A percentile compares a stretch with the other conserved stretches of the same genome.
Conservation (phyloP, 2,797 vertebrate species). For the Nannoperca obscura region DNA sequence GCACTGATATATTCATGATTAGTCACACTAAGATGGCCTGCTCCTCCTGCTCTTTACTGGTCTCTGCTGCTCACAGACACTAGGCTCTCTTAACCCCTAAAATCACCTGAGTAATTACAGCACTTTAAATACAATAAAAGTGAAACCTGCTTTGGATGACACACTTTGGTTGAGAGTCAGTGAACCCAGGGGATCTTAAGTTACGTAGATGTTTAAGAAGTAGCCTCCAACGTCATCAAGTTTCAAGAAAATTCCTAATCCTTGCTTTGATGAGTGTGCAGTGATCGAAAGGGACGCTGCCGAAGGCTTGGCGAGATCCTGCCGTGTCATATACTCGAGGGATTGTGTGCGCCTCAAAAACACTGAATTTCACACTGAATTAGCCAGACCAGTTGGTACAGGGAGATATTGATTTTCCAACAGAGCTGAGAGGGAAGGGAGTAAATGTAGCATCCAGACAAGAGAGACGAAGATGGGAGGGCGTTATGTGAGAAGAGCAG, state of each 20-base stretch:
- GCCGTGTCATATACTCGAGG: constrained; percentile 69
- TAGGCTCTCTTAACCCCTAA: constrained; percentile 8
- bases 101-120: background rate
- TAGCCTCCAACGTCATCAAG: constrained; percentile 12
- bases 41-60: constrained; percentile 18
- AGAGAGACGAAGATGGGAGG: constrained; percentile 55
- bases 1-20: constrained; percentile 16
- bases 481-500: constrained; percentile 55
- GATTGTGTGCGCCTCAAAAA: constrained; percentile 74
- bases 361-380: constrained; percentile 83
- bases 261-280: constrained; percentile 68
- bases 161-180: background rate
- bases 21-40: constrained; percentile 7
- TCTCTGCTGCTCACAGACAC: constrained; percentile 16
- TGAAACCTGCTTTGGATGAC: constrained; percentile 2
- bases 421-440: constrained; percentile 64
- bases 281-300: constrained; percentile 68
- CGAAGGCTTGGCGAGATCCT: constrained; percentile 59
- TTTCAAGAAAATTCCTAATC: constrained; percentile 64
- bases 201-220: constrained; percentile 15
- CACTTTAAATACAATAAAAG: background rate
- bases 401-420: constrained; percentile 83
- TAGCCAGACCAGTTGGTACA: constrained; percentile 79
- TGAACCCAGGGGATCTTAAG: background rate
- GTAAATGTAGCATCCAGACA: constrained; percentile 58